phyloP scores from a whole-genome alignment of 2,113 vertebrate genomes.

The Coregonus clupeaformis region DNA sequence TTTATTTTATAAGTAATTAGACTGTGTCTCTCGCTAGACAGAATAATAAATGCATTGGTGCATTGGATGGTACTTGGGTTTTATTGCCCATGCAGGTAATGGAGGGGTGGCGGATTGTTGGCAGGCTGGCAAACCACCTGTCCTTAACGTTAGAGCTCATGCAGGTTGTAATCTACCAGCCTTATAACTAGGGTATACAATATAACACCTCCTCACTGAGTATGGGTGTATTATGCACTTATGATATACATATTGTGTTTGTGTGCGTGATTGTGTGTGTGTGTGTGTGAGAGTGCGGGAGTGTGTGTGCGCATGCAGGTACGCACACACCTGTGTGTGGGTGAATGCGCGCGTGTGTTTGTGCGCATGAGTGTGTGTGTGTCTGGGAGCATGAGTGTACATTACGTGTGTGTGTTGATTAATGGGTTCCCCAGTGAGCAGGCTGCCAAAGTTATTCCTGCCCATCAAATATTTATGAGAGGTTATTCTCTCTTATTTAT shows the following conservation, averaged over 20 bases:
- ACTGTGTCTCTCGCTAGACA: not conserved
- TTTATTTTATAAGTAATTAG: conserved; percentile 7
- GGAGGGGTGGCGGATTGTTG: not conserved
- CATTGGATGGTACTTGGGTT: not conserved
- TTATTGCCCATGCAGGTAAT: conserved; percentile 17
- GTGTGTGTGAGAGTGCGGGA: not conserved
- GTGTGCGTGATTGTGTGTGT: not conserved
- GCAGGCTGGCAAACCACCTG: not conserved
- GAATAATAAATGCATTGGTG: conserved; percentile 31
- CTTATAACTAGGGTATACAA: not conserved
- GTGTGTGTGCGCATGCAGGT: not conserved
- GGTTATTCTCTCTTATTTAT: conserved; percentile 45
- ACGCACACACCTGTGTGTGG: not conserved
- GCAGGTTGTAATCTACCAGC: too few species aligned
- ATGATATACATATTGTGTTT: conserved; percentile 3
- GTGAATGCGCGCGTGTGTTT: not conserved
- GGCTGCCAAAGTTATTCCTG: conserved; percentile 16
- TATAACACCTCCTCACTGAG: not conserved
- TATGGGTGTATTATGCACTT: not conserved
- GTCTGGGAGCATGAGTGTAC: not conserved
- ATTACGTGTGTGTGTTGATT: not conserved
- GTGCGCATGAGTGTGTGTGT: not conserved
- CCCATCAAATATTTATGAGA: conserved; percentile 56
- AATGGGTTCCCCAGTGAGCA: not conserved
- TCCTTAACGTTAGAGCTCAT: not conserved